Evolutionary conservation across 1,140 invertebrate species (phyloP), one percentile per base, ranked within the genome.

Genomic region (Zaprionus ghesquierei): DNA sequence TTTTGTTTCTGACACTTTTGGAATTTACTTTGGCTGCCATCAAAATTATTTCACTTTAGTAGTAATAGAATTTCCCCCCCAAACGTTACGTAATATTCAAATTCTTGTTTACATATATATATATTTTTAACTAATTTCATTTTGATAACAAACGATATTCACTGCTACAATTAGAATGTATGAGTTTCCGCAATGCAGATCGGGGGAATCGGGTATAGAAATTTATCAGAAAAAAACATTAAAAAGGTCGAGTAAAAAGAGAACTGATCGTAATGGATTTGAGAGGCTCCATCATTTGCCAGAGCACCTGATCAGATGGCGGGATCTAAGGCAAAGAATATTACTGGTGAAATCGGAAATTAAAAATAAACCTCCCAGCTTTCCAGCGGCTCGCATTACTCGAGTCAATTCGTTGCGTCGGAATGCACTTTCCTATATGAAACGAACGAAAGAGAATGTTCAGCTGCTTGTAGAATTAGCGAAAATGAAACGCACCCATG

Each of bases 401-500:
- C 27, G 55, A 0, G 23, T 68, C 0, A 15, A 46, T 18, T 0
- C 1, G 0, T 23, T 72, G 27, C 46, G 63, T 6, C 20, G 20
- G 5, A 63, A 53, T 35, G 60, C 68, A 5, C 2, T 31, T 0
- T 4, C 6, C 8, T 64, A 41, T 5, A 59, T 71, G 61, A 50
- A 50, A 1, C 68, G 53, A 3, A 60, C 69, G 13, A 59, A 25
- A 9, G 13, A 60, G 10, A 72, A 68, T 9, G 23, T 72, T 0
- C 55, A 72, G 35, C 25, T 60, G 22, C 46, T 72, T 8, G 35
- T 68, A 2, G 69, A 60, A 10, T 8, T 72, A 1, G 59, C 69
- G 0, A 68, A 23, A 15, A 20, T 15, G 29, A 60, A 60, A 27
- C 55, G 69, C 2, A 72, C 63, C 10, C 63, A 68, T 23, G 63